Evolutionary conservation across 2,113 vertebrate genomes (phyloP).

Genomic region (Nothobranchius kuhntae): DNA sequence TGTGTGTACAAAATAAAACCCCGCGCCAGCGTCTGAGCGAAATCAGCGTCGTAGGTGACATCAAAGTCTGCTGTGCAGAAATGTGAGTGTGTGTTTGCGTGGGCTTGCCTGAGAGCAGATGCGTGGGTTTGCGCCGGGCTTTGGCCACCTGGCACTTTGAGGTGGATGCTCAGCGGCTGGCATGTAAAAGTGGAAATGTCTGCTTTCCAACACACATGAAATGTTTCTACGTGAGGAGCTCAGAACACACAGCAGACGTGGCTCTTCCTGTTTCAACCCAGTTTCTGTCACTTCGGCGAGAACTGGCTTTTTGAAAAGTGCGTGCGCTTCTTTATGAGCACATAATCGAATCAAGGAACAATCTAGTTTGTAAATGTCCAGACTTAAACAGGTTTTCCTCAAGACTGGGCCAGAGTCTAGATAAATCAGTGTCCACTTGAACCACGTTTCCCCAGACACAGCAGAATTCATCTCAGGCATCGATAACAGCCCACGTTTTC

Average conservation of each 20-base stretch:
- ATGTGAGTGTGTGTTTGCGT: slow-evolving; percentile 66
- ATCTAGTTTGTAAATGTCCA: too few species aligned
- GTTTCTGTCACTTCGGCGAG: slow-evolving; percentile 23
- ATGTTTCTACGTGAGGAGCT: slow-evolving; percentile 6
- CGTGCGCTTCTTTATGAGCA: background rate
- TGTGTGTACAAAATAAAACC: slow-evolving; percentile 72
- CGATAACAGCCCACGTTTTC: too few species aligned
- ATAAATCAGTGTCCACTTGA: too few species aligned
- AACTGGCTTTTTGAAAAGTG: slow-evolving; percentile 20
- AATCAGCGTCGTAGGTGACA: slow-evolving; percentile 58
- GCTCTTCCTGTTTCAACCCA: slow-evolving; percentile 13
- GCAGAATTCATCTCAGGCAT: too few species aligned
- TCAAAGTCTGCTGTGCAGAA: slow-evolving; percentile 68
- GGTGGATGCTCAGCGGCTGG: slow-evolving; percentile 64
- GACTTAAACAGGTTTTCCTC: too few species aligned
- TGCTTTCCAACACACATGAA: slow-evolving; percentile 37
- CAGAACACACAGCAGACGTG: slow-evolving; percentile 26
- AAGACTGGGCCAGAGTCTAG: too few species aligned
- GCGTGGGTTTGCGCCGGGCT: slow-evolving; percentile 73
- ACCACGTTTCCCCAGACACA: too few species aligned
- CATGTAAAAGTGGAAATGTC: slow-evolving; percentile 65
- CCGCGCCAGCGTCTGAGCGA: slow-evolving; percentile 43
- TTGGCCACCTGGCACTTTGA: slow-evolving; percentile 77
- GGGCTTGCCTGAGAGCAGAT: slow-evolving; percentile 70
- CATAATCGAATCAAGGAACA: background rate